Base-by-base conservation (phyloP, 1,140 invertebrate genomes). In the Wasmannia auropunctata region DNA sequence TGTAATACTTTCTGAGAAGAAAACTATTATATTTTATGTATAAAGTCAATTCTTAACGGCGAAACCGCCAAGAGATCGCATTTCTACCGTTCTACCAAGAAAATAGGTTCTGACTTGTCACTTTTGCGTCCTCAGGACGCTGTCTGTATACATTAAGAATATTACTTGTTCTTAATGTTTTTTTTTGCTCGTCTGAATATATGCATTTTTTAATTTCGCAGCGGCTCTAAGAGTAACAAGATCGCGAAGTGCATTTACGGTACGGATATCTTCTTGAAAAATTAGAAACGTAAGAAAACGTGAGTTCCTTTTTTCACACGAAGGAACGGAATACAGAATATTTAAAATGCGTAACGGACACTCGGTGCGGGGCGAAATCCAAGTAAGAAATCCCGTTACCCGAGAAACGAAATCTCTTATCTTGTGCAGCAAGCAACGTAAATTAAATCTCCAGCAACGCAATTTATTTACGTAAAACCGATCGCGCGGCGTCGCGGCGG, bases 91-190 rank as follows among this genome's bases (percentile, higher is more conserved):
- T 8, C 46, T 49, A 37, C 46, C 22, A 14, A 34, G 28, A n/a
- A 80, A 80, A 80, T 54, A 28, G 28, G 46, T 70, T 54, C 28
- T 37, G 34, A 69, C 77, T 70, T 54, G 46, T 70, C 77, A 37
- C 63, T 80, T 46, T 40, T 14, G 10, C 5, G 31, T 14, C 10
- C 46, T 77, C 31, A 25, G 11, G 46, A 1, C 54, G n/a, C 16
- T 80, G 11, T 40, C 46, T 40, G 63, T 80, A 80, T 51, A 80
- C 77, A 80, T 80, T 70, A 80, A 60, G 63, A 80, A 80, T 80
- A 80, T 80, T 80, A 69, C 77, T 80, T 80, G 63, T 28, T n/a
- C 37, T 54, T 80, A 51, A 67, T 80, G 37, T 40, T 56, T 77
- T 37, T 54, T 37, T 69, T 22, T 14, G 19, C 31, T 19, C 31